Evolutionary conservation across 2,888 invertebrate species (phyloP).

Genomic region (Ashinkailepas kermadecensis): DNA sequence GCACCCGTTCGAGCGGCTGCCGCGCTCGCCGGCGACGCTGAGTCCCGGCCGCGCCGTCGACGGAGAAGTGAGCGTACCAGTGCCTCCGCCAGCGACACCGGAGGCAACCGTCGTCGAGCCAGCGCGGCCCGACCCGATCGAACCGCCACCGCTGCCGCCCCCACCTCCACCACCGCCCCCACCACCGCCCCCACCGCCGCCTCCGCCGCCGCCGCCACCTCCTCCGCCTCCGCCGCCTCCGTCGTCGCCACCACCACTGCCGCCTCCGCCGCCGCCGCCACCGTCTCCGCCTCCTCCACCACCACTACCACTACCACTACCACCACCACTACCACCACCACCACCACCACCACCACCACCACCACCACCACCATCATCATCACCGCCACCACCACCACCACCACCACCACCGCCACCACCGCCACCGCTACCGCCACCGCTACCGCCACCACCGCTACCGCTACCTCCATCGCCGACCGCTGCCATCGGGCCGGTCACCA

Average conservation of each 20-base stretch:
- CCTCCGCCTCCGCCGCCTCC: slow-evolving; percentile 3
- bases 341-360: neutral
- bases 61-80: neutral
- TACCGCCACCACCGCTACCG: no score
- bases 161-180: slow-evolving; percentile 17
- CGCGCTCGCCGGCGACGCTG: neutral
- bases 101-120: neutral
- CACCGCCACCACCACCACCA: neutral
- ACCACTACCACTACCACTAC: neutral
- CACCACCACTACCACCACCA: neutral
- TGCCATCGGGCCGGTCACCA: no score
- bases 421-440: neutral
- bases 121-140: no score
- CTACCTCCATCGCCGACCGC: neutral
- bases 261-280: slow-evolving; percentile 9
- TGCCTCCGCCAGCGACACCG: neutral
- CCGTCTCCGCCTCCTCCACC: neutral
- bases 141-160: neutral
- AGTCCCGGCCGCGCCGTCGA: neutral
- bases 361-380: neutral
- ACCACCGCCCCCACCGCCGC: neutral
- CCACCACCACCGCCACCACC: neutral
- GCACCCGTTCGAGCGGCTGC: slow-evolving; percentile 1
- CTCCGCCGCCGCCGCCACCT: neutral
- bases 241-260: neutral